These are phyloP conservation scores for Shinisaurus crocodilurus DNA, from an alignment of 2,113 vertebrate genomes.

Conservation along the genomic window DNA sequence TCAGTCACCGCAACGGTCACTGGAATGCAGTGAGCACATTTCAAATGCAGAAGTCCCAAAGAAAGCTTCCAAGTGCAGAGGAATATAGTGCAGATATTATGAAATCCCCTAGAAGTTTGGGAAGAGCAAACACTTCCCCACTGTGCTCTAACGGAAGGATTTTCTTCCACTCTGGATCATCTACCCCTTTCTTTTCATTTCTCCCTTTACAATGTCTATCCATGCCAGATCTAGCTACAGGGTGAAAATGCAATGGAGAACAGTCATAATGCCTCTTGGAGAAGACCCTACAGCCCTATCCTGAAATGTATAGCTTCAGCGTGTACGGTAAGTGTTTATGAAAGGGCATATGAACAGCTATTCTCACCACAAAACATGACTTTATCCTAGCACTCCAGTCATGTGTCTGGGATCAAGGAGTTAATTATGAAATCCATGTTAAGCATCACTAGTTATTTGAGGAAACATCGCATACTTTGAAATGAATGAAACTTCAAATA, in stretches of 20 bases:
- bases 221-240: not conserved
- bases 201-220: not conserved
- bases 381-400: not conserved
- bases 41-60: not conserved
- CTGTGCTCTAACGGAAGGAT: not conserved
- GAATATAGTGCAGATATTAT: not conserved
- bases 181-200: not conserved
- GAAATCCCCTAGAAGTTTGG: not conserved
- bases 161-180: not conserved
- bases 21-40: not conserved
- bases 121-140: not conserved
- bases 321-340: not conserved
- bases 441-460: not conserved
- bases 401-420: not conserved
- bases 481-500: conserved; percentile 7
- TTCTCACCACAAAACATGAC: not conserved
- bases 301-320: no score
- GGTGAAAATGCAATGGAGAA: not conserved
- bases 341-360: not conserved
- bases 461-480: not conserved
- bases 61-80: not conserved
- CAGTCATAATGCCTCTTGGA: not conserved
- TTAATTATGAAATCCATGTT: not conserved
- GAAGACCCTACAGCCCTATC: not conserved
- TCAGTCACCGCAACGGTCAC: not conserved